A percentile compares a stretch with the other conserved stretches of the same genome.
phyloP scores from a whole-genome alignment of 2,888 invertebrate species.

The Tethea ocularis region DNA sequence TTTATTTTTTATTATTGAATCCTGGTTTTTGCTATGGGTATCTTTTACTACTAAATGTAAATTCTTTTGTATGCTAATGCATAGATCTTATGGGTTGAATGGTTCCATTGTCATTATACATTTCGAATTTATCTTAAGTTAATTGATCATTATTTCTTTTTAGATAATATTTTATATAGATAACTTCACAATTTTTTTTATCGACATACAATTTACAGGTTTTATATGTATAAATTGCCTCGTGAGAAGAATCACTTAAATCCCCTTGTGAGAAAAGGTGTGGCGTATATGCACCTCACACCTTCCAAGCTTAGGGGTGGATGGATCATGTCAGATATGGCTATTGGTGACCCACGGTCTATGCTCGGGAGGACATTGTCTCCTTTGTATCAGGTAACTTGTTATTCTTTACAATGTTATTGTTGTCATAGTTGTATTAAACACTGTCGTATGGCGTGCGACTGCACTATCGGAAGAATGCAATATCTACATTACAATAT shows the following conservation, averaged over 20 bases:
- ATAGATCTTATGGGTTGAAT: too few relatives aligned
- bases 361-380: slow-evolving; percentile 86
- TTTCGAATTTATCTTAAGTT: neutral
- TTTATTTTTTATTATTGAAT: too few relatives aligned
- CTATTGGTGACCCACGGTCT: slow-evolving; percentile 85
- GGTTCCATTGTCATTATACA: neutral
- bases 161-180: neutral
- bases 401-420: neutral
- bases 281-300: slow-evolving; percentile 88
- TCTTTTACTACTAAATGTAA: neutral
- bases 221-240: slow-evolving; percentile 92
- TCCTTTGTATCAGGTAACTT: slow-evolving; percentile 78
- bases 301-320: slow-evolving; percentile 80
- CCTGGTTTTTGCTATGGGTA: too few relatives aligned
- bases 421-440: neutral
- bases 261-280: slow-evolving; percentile 83
- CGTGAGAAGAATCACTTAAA: slow-evolving; percentile 82
- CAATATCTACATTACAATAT: too few relatives aligned
- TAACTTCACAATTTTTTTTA: neutral
- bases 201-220: slow-evolving; percentile 83
- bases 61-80: too few relatives aligned
- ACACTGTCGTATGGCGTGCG: neutral
- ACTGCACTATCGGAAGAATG: too few relatives aligned
- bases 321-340: slow-evolving; percentile 87
- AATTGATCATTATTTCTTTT: too few relatives aligned